Conservation (phyloP, 2,888 invertebrate genomes). For the Diaperis boleti region DNA sequence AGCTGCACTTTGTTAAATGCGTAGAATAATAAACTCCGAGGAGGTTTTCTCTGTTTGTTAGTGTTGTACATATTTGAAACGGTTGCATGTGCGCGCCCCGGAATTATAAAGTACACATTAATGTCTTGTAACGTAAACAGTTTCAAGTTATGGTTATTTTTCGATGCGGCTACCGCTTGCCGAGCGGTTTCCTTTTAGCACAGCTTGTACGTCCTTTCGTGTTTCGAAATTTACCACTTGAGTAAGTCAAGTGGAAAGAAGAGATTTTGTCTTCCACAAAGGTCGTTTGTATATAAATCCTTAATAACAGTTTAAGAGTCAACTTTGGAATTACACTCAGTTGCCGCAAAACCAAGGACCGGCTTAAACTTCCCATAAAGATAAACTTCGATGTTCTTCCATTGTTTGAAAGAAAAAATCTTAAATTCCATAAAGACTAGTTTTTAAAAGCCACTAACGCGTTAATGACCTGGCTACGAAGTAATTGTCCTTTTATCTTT, state of each 20-base stretch:
- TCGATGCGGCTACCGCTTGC: slow-evolving; percentile 24
- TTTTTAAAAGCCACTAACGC: too few relatives aligned
- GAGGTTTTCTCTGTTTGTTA: slow-evolving; percentile 52
- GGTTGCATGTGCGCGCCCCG: slow-evolving; percentile 45
- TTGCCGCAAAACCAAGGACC: too few relatives aligned
- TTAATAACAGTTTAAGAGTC: slow-evolving; percentile 1
- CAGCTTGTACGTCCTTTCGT: slow-evolving; percentile 3
- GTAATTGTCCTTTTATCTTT: too few relatives aligned
- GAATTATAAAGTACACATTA: slow-evolving; percentile 42
- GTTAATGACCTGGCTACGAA: too few relatives aligned
- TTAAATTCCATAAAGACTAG: too few relatives aligned
- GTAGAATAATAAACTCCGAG: slow-evolving; percentile 51
- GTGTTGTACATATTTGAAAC: slow-evolving; percentile 48
- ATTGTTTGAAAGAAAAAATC: too few relatives aligned
- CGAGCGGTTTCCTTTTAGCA: slow-evolving; percentile 25
- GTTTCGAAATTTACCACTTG: not conserved
- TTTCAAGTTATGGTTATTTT: slow-evolving; percentile 36
- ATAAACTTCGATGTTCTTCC: too few relatives aligned
- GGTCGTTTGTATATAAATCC: not conserved
- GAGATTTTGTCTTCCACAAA: not conserved
- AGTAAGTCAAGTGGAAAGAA: slow-evolving; percentile 9
- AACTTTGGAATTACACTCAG: not conserved
- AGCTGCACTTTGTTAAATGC: slow-evolving; percentile 50
- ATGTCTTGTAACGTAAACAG: slow-evolving; percentile 39
- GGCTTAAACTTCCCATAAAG: too few relatives aligned